A percentile compares a stretch with the other conserved stretches of the same genome.
Evolutionary conservation across 2,113 vertebrate genomes (phyloP).

Genomic region (Loxodonta africana): DNA sequence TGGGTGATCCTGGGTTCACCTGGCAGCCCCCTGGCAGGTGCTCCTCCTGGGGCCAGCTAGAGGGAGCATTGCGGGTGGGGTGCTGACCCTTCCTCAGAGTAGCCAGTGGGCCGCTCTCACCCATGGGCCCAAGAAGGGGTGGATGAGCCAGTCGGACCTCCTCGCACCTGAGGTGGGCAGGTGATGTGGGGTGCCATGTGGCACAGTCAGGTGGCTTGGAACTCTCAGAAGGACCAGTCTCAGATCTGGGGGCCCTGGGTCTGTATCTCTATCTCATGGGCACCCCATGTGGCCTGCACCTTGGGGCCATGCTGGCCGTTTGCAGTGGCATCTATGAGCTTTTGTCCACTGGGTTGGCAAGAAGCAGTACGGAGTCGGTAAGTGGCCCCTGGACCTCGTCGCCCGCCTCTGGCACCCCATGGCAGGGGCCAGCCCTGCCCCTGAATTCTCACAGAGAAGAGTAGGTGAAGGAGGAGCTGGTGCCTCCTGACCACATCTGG

Average conservation of each 20-base stretch:
- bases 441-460: too few species aligned
- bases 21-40: neutral
- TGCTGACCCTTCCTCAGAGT: neutral
- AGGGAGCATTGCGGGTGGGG: fast-evolving
- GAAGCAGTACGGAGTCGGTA: fast-evolving
- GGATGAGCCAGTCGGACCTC: fast-evolving
- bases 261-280: neutral
- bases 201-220: neutral
- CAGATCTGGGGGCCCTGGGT: neutral
- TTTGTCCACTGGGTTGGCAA: neutral
- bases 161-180: neutral
- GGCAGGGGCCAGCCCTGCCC: too few species aligned
- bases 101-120: neutral
- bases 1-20: neutral
- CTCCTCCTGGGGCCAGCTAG: neutral
- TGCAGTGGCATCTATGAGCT: neutral
- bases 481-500: neutral
- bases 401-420: neutral
- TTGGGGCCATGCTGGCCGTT: neutral
- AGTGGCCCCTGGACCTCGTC: neutral
- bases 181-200: neutral
- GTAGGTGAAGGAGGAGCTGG: too few species aligned
- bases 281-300: fast-evolving
- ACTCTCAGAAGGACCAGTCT: neutral
- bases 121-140: neutral